Conservation (phyloP, 2,797 vertebrate genomes). For the Rhynchotus rufescens region DNA sequence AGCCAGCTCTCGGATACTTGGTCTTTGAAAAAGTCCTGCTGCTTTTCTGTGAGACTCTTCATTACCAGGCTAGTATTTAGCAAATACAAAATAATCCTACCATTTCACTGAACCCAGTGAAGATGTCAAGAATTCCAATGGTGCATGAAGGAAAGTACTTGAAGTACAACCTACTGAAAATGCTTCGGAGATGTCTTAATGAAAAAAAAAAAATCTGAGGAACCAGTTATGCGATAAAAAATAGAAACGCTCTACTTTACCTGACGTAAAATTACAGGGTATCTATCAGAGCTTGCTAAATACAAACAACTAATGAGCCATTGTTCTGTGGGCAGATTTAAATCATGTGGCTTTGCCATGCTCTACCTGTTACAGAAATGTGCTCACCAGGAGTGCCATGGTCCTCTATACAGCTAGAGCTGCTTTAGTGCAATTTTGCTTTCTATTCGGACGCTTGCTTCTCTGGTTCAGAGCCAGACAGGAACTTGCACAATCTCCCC, state of each 20-base stretch:
- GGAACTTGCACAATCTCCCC: not conserved
- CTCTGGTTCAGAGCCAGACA: not conserved
- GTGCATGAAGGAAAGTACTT: not conserved
- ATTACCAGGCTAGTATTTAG: not conserved
- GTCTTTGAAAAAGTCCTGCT: not conserved
- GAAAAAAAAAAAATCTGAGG: not conserved
- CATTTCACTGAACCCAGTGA: not conserved
- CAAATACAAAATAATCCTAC: not conserved
- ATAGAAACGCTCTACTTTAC: not conserved
- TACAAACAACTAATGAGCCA: not conserved
- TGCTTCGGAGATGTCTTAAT: not conserved
- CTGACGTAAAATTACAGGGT: not conserved
- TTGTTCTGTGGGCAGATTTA: not conserved
- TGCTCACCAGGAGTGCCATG: rapidly evolving
- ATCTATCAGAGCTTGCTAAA: not conserved
- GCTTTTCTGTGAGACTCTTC: not conserved
- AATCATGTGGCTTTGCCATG: not conserved
- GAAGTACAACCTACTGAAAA: not conserved
- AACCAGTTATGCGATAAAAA: not conserved
- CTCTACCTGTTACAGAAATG: not conserved
- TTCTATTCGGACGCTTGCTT: not conserved
- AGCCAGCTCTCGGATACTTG: not conserved
- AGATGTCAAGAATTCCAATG: not conserved
- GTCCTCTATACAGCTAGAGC: not conserved
- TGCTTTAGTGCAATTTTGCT: not conserved